Conservation (phyloP, 2,797 vertebrate genomes). For the Eulemur albifrons region DNA sequence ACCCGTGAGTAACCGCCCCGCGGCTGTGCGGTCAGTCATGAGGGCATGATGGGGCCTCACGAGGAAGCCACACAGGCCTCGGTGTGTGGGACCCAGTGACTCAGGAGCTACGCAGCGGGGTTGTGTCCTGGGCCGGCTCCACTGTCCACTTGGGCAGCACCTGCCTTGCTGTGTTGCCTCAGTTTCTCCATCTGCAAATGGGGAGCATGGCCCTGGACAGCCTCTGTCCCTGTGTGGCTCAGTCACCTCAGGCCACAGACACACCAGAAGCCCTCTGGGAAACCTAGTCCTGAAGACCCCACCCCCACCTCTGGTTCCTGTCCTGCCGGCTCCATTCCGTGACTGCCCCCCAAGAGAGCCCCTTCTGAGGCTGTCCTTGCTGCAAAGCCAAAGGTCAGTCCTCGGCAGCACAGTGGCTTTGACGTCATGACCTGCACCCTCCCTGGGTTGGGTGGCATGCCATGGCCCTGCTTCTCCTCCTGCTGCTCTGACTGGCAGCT, state of each 20-base stretch:
- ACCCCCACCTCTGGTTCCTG: not conserved
- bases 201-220: not conserved
- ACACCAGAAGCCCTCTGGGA: not conserved
- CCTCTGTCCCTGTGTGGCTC: not conserved
- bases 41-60: not conserved
- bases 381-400: not conserved
- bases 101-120: not conserved
- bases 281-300: not conserved
- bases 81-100: not conserved
- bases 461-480: not conserved
- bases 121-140: not conserved
- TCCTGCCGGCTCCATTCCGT: rapidly evolving
- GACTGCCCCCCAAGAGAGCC: not conserved
- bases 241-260: not conserved
- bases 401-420: rapidly evolving
- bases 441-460: too few relatives aligned
- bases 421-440: not conserved
- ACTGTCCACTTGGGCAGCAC: not conserved
- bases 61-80: not conserved
- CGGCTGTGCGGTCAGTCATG: rapidly evolving
- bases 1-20: not conserved
- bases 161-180: not conserved
- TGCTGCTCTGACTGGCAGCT: too few relatives aligned
- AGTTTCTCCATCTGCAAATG: not conserved
- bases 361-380: not conserved